phyloP scores from a whole-genome alignment of 2,113 vertebrate species.

The Crotalus tigris region DNA sequence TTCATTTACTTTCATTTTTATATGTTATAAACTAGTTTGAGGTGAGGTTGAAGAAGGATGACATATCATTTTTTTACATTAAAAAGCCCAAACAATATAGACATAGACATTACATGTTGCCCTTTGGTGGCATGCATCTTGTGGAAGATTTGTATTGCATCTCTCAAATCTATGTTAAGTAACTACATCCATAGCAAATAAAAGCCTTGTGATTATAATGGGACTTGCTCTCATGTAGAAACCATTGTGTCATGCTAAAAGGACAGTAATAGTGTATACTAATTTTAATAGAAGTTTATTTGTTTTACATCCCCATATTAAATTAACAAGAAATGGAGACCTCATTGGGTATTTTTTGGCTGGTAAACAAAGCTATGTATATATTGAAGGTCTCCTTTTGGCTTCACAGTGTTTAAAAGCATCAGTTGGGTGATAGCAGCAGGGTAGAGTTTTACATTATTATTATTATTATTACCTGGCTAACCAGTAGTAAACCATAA shows the following conservation, averaged over 20 bases:
- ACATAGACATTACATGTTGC: not conserved
- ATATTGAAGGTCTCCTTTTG: not conserved
- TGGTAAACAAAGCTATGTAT: not conserved
- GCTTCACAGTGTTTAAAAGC: no score
- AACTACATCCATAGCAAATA: not conserved
- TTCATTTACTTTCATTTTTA: not conserved
- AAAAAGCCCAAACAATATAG: not conserved
- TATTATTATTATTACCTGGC: conserved; percentile 48
- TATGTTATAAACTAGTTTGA: not conserved
- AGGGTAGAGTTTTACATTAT: not conserved
- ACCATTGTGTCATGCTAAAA: not conserved
- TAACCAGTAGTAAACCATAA: conserved; percentile 58
- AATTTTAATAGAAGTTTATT: not conserved
- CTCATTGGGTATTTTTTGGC: not conserved
- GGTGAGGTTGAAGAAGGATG: not conserved
- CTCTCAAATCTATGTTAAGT: not conserved
- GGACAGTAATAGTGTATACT: not conserved
- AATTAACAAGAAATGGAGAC: not conserved
- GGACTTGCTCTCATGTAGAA: no score
- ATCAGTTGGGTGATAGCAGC: not conserved
- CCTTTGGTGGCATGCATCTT: not conserved
- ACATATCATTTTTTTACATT: not conserved
- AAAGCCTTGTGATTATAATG: no score
- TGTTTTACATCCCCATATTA: not conserved
- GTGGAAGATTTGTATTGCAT: not conserved